Conservation (phyloP, 1,140 invertebrate genomes). For the Delia radicum region DNA sequence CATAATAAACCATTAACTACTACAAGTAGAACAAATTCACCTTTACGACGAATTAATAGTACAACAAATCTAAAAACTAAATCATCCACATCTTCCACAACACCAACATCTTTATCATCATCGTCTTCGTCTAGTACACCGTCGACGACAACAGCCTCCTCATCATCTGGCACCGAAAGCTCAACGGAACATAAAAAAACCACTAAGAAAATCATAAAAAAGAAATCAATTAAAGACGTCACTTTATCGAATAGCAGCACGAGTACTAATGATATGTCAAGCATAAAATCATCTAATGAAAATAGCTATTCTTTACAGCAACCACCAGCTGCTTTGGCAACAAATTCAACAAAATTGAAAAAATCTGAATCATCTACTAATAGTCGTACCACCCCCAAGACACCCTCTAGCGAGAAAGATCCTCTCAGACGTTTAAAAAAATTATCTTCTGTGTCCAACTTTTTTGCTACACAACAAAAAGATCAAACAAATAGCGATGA, state of each 20-base stretch:
- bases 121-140: slow-evolving; percentile 5
- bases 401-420: background rate
- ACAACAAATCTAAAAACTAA: slow-evolving; percentile 36
- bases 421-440: slow-evolving; percentile 64
- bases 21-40: background rate
- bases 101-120: slow-evolving; percentile 14
- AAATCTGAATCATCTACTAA: slow-evolving; percentile 18
- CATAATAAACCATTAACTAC: slow-evolving; percentile 11
- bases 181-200: slow-evolving; percentile 30
- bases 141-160: slow-evolving; percentile 30
- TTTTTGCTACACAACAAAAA: slow-evolving; percentile 52
- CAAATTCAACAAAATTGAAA: background rate
- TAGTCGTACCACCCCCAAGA: slow-evolving; percentile 13
- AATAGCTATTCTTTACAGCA: slow-evolving; percentile 17
- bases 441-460: slow-evolving; percentile 52
- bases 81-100: slow-evolving; percentile 36
- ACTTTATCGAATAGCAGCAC: background rate
- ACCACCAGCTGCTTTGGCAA: slow-evolving; percentile 16
- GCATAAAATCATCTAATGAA: background rate
- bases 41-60: slow-evolving; percentile 26
- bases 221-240: slow-evolving; percentile 19
- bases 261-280: background rate
- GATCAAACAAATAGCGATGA: slow-evolving; percentile 52
- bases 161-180: slow-evolving; percentile 39
- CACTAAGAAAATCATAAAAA: slow-evolving; percentile 26